Evolutionary conservation across 2,113 vertebrate species (phyloP).

Genomic region (Siphamia tubifer): DNA sequence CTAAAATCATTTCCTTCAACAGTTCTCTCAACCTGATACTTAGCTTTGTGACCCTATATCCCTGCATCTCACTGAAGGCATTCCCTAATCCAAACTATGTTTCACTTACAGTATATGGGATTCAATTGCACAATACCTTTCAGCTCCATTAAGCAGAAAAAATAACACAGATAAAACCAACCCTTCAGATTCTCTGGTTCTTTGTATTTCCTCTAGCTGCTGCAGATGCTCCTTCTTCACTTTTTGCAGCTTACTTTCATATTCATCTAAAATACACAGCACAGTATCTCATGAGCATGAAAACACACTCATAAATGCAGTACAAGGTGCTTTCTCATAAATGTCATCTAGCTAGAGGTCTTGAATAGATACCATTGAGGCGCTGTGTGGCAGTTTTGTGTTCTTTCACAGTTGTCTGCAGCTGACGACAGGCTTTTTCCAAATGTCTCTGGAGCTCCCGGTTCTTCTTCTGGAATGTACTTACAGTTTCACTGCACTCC

Average conservation of each 20-base stretch:
- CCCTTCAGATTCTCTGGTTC: slow-evolving; percentile 43
- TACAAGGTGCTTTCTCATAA: background rate
- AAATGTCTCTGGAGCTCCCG: slow-evolving; percentile 85
- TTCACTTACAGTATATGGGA: no score
- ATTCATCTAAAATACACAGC: slow-evolving; percentile 65
- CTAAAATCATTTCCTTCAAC: no score
- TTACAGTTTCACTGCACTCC: slow-evolving; percentile 71
- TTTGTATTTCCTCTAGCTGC: slow-evolving; percentile 58
- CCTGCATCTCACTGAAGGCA: no score
- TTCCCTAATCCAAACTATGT: no score
- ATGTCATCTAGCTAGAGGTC: background rate
- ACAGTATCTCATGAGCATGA: background rate
- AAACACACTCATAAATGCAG: background rate
- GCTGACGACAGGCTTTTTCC: slow-evolving; percentile 81
- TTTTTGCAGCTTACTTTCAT: slow-evolving; percentile 59
- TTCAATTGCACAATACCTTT: no score
- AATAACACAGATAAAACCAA: slow-evolving; percentile 31
- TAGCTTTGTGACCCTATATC: no score
- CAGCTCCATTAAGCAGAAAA: no score
- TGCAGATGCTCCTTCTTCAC: slow-evolving; percentile 56
- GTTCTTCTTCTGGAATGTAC: slow-evolving; percentile 82
- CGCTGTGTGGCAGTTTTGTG: slow-evolving; percentile 76
- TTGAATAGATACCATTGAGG: slow-evolving; percentile 74
- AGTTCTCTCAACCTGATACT: no score
- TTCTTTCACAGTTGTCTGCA: slow-evolving; percentile 84